Evolutionary conservation across 2,797 vertebrate species (phyloP), one percentile per base, ranked within the genome.

Genomic region (Paguma larvata): DNA sequence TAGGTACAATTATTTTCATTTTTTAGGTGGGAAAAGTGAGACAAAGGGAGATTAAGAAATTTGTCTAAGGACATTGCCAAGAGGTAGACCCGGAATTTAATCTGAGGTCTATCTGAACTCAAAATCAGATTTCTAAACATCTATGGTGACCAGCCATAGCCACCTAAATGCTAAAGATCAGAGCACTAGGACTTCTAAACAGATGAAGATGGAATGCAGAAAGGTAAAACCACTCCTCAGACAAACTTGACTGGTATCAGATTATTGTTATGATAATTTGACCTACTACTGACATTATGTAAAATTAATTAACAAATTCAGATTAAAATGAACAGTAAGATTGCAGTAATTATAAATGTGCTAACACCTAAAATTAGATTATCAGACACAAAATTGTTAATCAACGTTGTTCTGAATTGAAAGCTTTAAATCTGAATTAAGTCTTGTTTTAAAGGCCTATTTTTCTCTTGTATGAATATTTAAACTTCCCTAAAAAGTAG

Each of bases 291-390:
- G 95, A 97, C 56, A 98, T 97, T 89, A 96, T 79, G 18, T 96
- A 94, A 95, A 97, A 97, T 94, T 62, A 97, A 97, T 97, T 97
- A 97, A 2, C 77, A 84, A 97, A 97, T 96, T 97, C 70, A 97
- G 97, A 97, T 97, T 85, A 95, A 98, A 98, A 98, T 97, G 97
- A 98, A 98, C 96, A 84, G 44, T 97, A 97, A 97, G 89, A 97
- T 87, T 98, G 63, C 41, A 94, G 89, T 96, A 97, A 98, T 95
- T 98, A 56, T 91, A 97, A 95, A 97, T 84, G 63, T 46, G 94
- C 96, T 98, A 97, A 94, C 85, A 96, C 85, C 93, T 97, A 98
- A 98, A 96, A 98, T 97, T 96, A 98, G 95, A 98, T 98, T 98
- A 97, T 51, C 89, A 85, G 78, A 96, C 70, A 85, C 14, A n/a